Evolutionary conservation across 1,140 invertebrate species (phyloP).

Genomic region (Stenopsyche tienmushanensis): DNA sequence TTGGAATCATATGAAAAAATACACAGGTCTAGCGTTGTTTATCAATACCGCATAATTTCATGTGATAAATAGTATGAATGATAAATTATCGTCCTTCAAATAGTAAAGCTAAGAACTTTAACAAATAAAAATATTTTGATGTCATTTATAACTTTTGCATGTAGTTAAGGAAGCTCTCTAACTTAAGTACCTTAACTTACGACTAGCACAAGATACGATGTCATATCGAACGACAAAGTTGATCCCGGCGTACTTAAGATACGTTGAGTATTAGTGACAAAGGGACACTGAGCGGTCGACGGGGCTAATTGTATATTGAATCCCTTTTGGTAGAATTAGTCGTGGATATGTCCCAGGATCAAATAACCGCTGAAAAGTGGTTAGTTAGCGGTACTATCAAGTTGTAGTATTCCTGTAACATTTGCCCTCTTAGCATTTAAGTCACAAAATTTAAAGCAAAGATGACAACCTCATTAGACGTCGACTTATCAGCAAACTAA

Average conservation of each 20-base stretch:
- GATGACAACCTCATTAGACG: background rate
- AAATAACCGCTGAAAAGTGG: constrained; percentile 20
- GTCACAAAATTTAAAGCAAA: background rate
- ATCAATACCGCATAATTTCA: no score
- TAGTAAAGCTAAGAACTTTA: no score
- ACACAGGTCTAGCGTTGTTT: no score
- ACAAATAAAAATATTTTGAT: no score
- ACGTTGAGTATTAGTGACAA: constrained; percentile 15
- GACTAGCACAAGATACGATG: no score
- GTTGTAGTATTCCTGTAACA: background rate
- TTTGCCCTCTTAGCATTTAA: background rate
- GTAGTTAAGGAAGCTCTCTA: no score
- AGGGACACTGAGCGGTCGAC: background rate
- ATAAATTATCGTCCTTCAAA: no score
- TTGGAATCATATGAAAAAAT: no score
- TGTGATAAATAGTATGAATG: no score
- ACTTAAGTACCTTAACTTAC: no score
- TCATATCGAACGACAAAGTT: no score
- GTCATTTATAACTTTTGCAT: no score
- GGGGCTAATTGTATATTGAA: constrained; percentile 21
- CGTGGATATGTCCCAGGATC: constrained; percentile 15
- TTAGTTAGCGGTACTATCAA: constrained; percentile 17
- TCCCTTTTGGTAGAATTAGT: constrained; percentile 5
- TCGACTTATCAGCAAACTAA: background rate
- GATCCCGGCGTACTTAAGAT: background rate